Evolutionary conservation across 2,797 vertebrate genomes (phyloP), one percentile per base, ranked within the genome.

Genomic region (Salarias fasciatus): DNA sequence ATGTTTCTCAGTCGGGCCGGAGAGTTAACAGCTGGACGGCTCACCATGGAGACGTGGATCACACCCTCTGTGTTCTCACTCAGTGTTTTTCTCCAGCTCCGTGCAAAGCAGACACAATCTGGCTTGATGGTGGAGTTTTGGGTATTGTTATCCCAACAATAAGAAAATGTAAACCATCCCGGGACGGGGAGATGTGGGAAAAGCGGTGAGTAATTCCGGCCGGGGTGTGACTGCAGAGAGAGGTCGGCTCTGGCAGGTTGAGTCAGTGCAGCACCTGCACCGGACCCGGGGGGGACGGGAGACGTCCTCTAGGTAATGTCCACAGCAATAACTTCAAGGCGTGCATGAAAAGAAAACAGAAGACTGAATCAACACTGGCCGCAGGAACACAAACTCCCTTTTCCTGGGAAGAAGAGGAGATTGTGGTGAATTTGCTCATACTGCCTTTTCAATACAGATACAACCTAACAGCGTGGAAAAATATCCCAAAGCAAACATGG

Each of bases 1-100:
- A 86, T 89, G 82, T 83, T 79, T 31, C 63, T 66, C 54, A 28
- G 2, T 53, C 12, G 49, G 62, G 56, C 72, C 75, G 55, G 63
- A 70, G 53, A 29, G 53, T 31, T 2, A 75, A 77, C 73, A 86
- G 80, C 79, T 83, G 77, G 59, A 59, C 62, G 0, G 33, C n/a
- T 74, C 37, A 1, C 74, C 48, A 40, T 53, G 67, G 65, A 64
- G 63, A 83, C 62, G 4, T 1, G 18, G n/a, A 62, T 8, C 9
- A 11, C 30, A 50, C 28, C 44, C 50, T 35, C 43, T 18, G 37
- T 43, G n/a, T 48, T 53, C 7, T 35, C 6, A 9, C 33, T 6
- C 33, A 35, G 33, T 9, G 33, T 35, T 9, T n/a, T 24, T 0
- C 29, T 33, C 5, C 1, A 11, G 49, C 71, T 84, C 73, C 33